phyloP scores from a whole-genome alignment of 2,113 vertebrate species.

The Phyllopteryx taeniolatus region DNA sequence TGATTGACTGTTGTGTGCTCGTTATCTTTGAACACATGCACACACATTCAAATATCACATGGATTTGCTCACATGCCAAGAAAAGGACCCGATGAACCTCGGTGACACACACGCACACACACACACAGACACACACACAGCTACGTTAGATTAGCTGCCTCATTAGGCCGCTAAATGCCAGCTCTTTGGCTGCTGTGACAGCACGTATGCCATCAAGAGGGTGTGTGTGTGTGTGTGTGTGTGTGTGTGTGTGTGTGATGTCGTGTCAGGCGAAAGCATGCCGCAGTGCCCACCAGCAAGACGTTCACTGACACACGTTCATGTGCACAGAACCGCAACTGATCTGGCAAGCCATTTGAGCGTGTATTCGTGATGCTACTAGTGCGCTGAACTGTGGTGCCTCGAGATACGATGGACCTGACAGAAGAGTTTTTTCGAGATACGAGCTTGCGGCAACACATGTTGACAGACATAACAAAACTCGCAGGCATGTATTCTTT shows the following conservation, averaged over 20 bases:
- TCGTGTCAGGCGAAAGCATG: neutral
- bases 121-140: constrained; percentile 30
- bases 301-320: constrained; percentile 1
- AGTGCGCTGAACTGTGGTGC: neutral
- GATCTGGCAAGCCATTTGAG: neutral
- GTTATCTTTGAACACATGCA: constrained; percentile 1
- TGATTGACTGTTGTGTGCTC: neutral
- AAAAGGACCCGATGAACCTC: constrained; percentile 10
- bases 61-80: constrained; percentile 10
- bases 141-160: constrained; percentile 45
- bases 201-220: constrained; percentile 13
- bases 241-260: constrained; percentile 9
- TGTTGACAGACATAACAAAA: too few relatives aligned
- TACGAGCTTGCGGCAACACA: too few relatives aligned
- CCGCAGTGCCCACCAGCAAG: constrained; percentile 1
- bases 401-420: too few relatives aligned
- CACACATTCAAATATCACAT: neutral
- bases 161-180: constrained; percentile 63
- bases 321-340: neutral
- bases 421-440: too few relatives aligned
- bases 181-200: constrained; percentile 65
- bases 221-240: constrained; percentile 14
- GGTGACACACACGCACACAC: constrained; percentile 13
- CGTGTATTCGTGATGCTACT: too few relatives aligned
- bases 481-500: too few relatives aligned